phyloP scores from a whole-genome alignment of 2,888 invertebrate genomes.

The Eristalinus aeneus region DNA sequence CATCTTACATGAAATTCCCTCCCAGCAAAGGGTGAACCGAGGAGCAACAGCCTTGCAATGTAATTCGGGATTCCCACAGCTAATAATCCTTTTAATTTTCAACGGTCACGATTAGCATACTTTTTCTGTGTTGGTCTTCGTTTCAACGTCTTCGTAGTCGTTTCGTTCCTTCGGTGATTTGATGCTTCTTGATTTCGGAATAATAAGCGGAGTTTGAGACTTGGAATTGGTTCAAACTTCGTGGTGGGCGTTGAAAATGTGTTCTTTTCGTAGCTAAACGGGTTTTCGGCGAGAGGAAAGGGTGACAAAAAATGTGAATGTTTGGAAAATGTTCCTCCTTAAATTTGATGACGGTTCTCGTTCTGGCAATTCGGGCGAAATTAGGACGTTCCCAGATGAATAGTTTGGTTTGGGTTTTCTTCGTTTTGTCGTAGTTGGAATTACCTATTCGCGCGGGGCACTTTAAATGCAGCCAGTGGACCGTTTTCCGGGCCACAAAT shows the following conservation, averaged over 20 bases:
- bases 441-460: background rate
- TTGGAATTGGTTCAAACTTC: background rate
- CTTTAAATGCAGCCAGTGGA: conserved; percentile 11
- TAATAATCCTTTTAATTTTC: conserved; percentile 61
- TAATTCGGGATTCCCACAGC: conserved; percentile 50
- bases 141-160: background rate
- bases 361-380: background rate
- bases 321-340: conserved; percentile 9
- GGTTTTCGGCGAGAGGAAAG: conserved; percentile 12
- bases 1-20: conserved; percentile 8
- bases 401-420: conserved; percentile 18
- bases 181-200: conserved; percentile 34
- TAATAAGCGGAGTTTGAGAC: conserved; percentile 1
- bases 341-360: conserved; percentile 19
- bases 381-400: conserved; percentile 21
- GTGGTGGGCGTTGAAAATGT: conserved; percentile 8
- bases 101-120: conserved; percentile 53
- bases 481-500: background rate
- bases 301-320: conserved; percentile 5
- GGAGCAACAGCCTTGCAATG: conserved; percentile 37
- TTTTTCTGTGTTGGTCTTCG: background rate
- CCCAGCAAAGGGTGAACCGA: background rate
- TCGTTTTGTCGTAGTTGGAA: background rate
- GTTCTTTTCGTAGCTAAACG: conserved; percentile 19
- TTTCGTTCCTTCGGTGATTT: background rate